Percentiles rank a stretch among this genome's conserved stretches.
Evolutionary conservation across 2,888 invertebrate species (phyloP).

Genomic region (Drosophila bunnanda): DNA sequence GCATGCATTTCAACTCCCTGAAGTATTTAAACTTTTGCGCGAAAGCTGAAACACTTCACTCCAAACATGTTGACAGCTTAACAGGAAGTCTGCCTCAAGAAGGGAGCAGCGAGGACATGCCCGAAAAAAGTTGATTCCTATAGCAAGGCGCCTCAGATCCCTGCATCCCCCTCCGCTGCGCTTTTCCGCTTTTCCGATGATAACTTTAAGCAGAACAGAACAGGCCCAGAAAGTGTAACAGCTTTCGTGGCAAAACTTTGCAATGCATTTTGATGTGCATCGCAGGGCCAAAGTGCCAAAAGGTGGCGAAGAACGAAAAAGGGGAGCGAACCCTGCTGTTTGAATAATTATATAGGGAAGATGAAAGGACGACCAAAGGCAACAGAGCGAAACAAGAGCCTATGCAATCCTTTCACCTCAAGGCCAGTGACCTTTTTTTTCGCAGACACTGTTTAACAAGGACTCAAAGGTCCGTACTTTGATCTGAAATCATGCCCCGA

Average conservation of each 20-base stretch:
- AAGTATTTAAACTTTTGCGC: slow-evolving; percentile 41
- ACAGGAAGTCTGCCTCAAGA: slow-evolving; percentile 51
- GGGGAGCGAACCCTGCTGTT: slow-evolving; percentile 15
- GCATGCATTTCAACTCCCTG: slow-evolving; percentile 32
- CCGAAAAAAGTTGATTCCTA: slow-evolving; percentile 31
- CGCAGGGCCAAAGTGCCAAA: slow-evolving; percentile 57
- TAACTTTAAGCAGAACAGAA: slow-evolving; percentile 60
- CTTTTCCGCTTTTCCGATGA: slow-evolving; percentile 20
- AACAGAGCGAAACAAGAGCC: slow-evolving; percentile 21
- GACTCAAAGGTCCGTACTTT: slow-evolving; percentile 23
- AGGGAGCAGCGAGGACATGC: slow-evolving; percentile 11
- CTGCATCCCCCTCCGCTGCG: not conserved
- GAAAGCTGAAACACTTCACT: slow-evolving; percentile 66
- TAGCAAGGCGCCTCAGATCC: not conserved
- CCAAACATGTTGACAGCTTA: slow-evolving; percentile 77
- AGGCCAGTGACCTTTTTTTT: slow-evolving; percentile 37
- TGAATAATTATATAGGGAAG: slow-evolving; percentile 41
- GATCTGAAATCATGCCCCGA: slow-evolving; percentile 20
- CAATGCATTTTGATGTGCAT: slow-evolving; percentile 72
- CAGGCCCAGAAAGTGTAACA: slow-evolving; percentile 40
- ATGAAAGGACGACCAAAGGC: slow-evolving; percentile 30
- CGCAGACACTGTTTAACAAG: slow-evolving; percentile 21
- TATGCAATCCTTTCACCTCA: slow-evolving; percentile 40
- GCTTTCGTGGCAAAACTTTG: slow-evolving; percentile 55
- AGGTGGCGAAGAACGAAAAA: slow-evolving; percentile 19